Evolutionary conservation across 2,113 vertebrate genomes (phyloP), one percentile per base, ranked within the genome.

Genomic region (Bubo bubo): DNA sequence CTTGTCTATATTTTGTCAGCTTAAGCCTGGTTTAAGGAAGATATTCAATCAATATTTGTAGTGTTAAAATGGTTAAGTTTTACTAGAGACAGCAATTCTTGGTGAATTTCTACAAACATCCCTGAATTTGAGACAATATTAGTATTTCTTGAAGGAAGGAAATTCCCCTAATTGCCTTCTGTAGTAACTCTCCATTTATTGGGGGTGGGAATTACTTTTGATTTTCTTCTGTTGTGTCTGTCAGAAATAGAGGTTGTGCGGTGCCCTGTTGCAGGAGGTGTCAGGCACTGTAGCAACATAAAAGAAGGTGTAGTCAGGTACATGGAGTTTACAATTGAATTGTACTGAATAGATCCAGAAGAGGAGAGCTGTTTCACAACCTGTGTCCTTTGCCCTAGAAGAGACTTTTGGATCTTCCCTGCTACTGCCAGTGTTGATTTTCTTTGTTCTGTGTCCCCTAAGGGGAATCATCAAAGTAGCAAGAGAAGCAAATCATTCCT

Each of bases 401-500:
- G 79, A 91, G 82, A 96, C 59, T 95, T 96, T 88, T 93, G 96
- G 94, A 88, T 97, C 94, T 93, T 94, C 49, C 37, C 79, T 0
- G 1, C 62, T 95, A 92, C 92, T 1, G 9, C 88, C 71, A 77
- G 10, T 86, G 93, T 85, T 87, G 94, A 87, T 94, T 91, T 94
- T 87, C 96, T 96, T 96, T 96, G 87, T 95, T 96, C 95, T 94
- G 24, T 70, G 77, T 90, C 93, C 95, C 96, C 95, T 91, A 74
- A 90, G 93, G 94, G 94, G 62, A 96, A 96, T 79, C 96, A 97
- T 96, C 91, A 96, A 97, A 95, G 86, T 39, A 94, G 81, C 77
- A 80, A 88, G 71, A 93, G 95, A 95, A 96, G 87, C 95, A 97
- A 96, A 97, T 95, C 49, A 74, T 94, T 93, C 91, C 90, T 97